phyloP scores from a whole-genome alignment of 2,888 invertebrate species.

The Drosophila robusta region DNA sequence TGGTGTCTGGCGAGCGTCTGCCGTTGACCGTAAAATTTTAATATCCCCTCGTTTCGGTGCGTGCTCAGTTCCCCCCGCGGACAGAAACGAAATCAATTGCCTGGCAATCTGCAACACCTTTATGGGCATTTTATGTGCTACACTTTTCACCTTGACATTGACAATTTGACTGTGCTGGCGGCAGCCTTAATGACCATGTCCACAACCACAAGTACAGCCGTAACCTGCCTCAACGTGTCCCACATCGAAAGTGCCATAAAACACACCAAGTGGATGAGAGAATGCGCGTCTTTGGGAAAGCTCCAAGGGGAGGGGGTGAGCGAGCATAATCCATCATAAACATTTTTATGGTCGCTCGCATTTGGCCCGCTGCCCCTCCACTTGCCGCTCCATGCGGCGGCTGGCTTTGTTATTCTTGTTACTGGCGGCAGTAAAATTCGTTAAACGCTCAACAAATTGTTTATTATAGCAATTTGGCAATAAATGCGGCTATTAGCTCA shows the following conservation, averaged over 20 bases:
- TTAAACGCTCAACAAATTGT: slow-evolving; percentile 82
- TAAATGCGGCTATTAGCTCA: slow-evolving; percentile 78
- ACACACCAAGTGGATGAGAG: slow-evolving; percentile 65
- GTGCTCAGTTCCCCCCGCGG: slow-evolving; percentile 32
- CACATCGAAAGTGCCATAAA: slow-evolving; percentile 76
- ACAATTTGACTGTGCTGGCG: slow-evolving; percentile 59
- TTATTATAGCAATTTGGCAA: slow-evolving; percentile 81
- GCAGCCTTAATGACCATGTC: slow-evolving; percentile 52
- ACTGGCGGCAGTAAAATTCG: slow-evolving; percentile 82
- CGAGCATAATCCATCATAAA: slow-evolving; percentile 80
- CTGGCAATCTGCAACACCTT: slow-evolving; percentile 75
- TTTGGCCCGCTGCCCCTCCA: slow-evolving; percentile 50
- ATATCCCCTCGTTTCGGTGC: slow-evolving; percentile 58
- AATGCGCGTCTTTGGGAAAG: slow-evolving; percentile 35
- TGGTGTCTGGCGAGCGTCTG: slow-evolving; percentile 72
- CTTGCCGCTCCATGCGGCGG: slow-evolving; percentile 7
- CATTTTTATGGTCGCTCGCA: slow-evolving; percentile 79
- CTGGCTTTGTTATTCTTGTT: slow-evolving; percentile 50
- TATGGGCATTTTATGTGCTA: slow-evolving; percentile 74
- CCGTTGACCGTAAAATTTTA: slow-evolving; percentile 76
- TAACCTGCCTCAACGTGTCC: slow-evolving; percentile 79
- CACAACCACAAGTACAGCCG: slow-evolving; percentile 19
- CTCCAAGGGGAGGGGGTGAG: slow-evolving; percentile 11
- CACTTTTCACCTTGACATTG: slow-evolving; percentile 81
- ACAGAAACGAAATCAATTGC: slow-evolving; percentile 68